Base-by-base conservation (phyloP, 2,888 invertebrate species). In the Liposcelis brunnea region DNA sequence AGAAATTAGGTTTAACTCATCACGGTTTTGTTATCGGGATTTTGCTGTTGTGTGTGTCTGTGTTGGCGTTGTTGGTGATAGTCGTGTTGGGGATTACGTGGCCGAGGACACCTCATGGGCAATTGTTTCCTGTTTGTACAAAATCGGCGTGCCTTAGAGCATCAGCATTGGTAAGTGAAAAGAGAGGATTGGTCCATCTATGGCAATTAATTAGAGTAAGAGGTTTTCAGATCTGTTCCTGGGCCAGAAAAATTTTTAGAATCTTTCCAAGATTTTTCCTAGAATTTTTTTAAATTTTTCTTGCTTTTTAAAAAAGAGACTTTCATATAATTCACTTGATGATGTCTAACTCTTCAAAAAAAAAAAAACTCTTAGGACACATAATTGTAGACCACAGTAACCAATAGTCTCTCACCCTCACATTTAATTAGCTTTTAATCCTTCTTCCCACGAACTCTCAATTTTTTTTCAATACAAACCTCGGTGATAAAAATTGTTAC, bases 121-220 rank as follows among this genome's bases (percentile, higher is more conserved):
- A 56, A 32, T 55, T 58, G 42, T 63, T 59, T 52, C 62, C 64
- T 7, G 58, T 66, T 34, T 71, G 71, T 53, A 56, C 58, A 45
- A 60, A 61, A 14, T 58, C 68, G 0, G 61, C 65, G 7, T 72
- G 71, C 56, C 61, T 71, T 32, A 56, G 61, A 40, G 66, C 66
- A n/a, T 65, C 71, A 18, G 63, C 70, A 31, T 63, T 66, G 65
- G 69, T 70, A 53, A 55, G 54, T 26, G 26, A 26, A 26, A 26
- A 6, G 34, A 44, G 32, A 36, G 34, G 34, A 44, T 37, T 36
- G 12, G 47, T 21, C 31, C 7, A 26, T 15, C 14, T 44, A 31
- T 8, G 51, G 47, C 50, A 49, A 49, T 47, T 49, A 47, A 50
- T 46, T 44, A 31, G 18, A 14, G 11, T 44, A 45, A 43, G 40